These are phyloP conservation scores for Lochmaea crataegi DNA, from an alignment of 2,888 invertebrate genomes.

Conservation along the genomic window DNA sequence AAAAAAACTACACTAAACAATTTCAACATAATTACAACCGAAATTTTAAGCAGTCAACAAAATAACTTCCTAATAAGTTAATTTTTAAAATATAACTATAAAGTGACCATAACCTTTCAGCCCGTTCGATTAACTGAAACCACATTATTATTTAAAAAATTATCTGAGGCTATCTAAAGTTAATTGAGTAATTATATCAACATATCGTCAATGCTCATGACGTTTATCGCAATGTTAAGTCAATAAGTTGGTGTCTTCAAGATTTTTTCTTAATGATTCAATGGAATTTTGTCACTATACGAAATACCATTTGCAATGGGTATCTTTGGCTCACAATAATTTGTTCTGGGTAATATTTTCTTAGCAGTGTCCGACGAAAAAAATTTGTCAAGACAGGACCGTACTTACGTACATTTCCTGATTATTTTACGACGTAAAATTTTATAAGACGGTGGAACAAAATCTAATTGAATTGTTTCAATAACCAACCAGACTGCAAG, in stretches of 20 bases:
- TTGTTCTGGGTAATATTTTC: not conserved
- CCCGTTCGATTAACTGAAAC: not conserved
- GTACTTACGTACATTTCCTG: not conserved
- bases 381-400: not conserved
- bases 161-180: constrained; percentile 1
- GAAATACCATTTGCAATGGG: not conserved
- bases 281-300: not conserved
- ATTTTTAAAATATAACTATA: not conserved
- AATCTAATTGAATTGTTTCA: no score
- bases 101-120: constrained; percentile 11
- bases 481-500: no score
- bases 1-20: not conserved
- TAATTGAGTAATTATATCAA: constrained; percentile 21
- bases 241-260: not conserved
- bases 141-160: constrained; percentile 5
- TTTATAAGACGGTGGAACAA: no score
- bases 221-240: constrained; percentile 13
- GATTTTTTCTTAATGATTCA: constrained; percentile 13
- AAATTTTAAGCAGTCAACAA: not conserved
- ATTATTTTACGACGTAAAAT: not conserved
- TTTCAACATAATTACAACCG: not conserved
- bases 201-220: constrained; percentile 5
- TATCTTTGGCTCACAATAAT: not conserved
- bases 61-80: constrained; percentile 10
- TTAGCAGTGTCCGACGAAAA: not conserved